Evolutionary conservation across 2,888 invertebrate genomes (phyloP).

Genomic region (Diaprepes abbreviatus): DNA sequence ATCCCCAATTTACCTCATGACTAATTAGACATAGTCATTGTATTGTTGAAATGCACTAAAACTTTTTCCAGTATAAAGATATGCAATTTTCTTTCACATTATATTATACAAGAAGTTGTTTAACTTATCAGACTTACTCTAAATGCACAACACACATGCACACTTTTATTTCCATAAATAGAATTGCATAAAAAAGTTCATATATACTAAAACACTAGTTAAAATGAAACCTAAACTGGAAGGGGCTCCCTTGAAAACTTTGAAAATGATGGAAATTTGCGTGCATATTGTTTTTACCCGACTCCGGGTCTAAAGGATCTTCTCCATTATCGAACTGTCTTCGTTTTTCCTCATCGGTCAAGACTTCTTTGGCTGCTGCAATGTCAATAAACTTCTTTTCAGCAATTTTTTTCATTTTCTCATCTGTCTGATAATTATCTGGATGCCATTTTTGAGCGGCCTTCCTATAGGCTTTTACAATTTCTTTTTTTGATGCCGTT

Average conservation of each 20-base stretch:
- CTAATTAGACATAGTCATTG: too few relatives aligned
- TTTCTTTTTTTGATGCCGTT: slow-evolving; percentile 92
- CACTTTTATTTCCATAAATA: slow-evolving; percentile 1
- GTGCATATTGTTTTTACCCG: slow-evolving; percentile 73
- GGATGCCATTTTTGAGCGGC: slow-evolving; percentile 99
- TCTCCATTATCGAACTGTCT: slow-evolving; percentile 94
- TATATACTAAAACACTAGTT: slow-evolving; percentile 71
- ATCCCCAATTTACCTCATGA: too few relatives aligned
- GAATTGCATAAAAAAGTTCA: slow-evolving; percentile 16
- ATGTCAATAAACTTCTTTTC: slow-evolving; percentile 99
- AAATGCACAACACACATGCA: slow-evolving; percentile 2
- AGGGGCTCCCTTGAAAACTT: slow-evolving; percentile 82
- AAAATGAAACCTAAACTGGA: slow-evolving; percentile 98
- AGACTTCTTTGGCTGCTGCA: slow-evolving; percentile 97
- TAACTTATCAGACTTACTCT: neutral
- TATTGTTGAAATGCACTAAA: neutral
- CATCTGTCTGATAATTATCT: slow-evolving; percentile 87
- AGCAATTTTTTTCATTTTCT: slow-evolving; percentile 92
- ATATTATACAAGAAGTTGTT: neutral
- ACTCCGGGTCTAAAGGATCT: slow-evolving; percentile 97
- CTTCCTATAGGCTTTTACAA: slow-evolving; percentile 95
- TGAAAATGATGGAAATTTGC: slow-evolving; percentile 86
- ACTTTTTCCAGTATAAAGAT: neutral
- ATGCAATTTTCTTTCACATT: neutral
- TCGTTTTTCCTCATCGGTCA: slow-evolving; percentile 92